These are phyloP conservation scores for Hirundo rustica DNA, from an alignment of 2,797 vertebrate genomes.

Conservation along the genomic window DNA sequence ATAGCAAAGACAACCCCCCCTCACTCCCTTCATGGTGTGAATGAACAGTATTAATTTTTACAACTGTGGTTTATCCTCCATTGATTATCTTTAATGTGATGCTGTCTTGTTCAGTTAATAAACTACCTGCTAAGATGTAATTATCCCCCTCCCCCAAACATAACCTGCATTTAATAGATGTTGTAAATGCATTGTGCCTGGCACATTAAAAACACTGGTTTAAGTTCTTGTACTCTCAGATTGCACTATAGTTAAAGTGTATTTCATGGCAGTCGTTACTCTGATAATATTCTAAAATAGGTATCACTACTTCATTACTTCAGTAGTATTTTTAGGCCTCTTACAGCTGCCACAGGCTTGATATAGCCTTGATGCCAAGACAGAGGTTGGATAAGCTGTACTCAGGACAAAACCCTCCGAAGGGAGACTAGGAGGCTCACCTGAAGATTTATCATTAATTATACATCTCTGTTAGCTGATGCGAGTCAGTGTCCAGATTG, in stretches of 20 bases:
- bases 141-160: conserved; percentile 11
- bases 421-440: neutral
- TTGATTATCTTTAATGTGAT: conserved; percentile 61
- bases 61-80: conserved; percentile 17
- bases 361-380: neutral
- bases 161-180: conserved; percentile 41
- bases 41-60: conserved; percentile 50
- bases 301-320: neutral
- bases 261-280: conserved; percentile 31
- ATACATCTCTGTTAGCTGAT: neutral
- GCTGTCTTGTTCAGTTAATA: conserved; percentile 56
- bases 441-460: neutral
- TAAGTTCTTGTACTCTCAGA: conserved; percentile 21
- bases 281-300: conserved; percentile 22
- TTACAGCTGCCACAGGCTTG: neutral
- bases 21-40: neutral
- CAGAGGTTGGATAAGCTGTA: neutral
- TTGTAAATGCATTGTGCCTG: conserved; percentile 29
- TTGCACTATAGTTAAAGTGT: neutral
- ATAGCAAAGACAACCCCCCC: neutral
- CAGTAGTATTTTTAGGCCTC: neutral
- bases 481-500: neutral
- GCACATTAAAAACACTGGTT: neutral
- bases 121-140: conserved; percentile 28
- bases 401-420: neutral